These are phyloP conservation scores for Agonopterix heracliana DNA, from an alignment of 2,888 invertebrate species.

Conservation along the genomic window DNA sequence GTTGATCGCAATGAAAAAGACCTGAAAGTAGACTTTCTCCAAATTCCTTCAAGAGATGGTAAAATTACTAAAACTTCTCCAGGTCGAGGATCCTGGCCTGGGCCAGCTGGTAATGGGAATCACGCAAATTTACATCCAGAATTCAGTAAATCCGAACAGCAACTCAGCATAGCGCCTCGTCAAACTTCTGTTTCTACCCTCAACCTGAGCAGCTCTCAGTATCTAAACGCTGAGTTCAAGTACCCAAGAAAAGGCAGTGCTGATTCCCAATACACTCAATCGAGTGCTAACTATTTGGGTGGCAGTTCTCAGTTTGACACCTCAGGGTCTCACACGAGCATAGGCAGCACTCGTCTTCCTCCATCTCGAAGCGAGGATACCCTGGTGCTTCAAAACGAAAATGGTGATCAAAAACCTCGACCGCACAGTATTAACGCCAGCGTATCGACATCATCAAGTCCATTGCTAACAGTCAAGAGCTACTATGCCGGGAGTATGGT, in stretches of 20 bases:
- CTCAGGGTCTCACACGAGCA: slow-evolving; percentile 55
- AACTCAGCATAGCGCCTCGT: slow-evolving; percentile 73
- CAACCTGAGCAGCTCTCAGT: slow-evolving; percentile 74
- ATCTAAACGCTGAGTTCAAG: slow-evolving; percentile 65
- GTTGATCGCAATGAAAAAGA: slow-evolving; percentile 68
- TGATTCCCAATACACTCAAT: slow-evolving; percentile 76
- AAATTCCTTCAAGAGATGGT: slow-evolving; percentile 82
- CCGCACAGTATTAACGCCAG: slow-evolving; percentile 77
- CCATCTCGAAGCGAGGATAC: slow-evolving; percentile 90
- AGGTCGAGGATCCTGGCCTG: slow-evolving; percentile 91
- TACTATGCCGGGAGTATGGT: slow-evolving; percentile 79
- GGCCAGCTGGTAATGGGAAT: slow-evolving; percentile 79
- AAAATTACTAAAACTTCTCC: slow-evolving; percentile 86
- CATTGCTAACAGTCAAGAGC: slow-evolving; percentile 78
- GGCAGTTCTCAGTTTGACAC: slow-evolving; percentile 66
- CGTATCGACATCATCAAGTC: slow-evolving; percentile 82
- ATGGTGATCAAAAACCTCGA: slow-evolving; percentile 64
- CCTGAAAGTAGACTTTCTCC: slow-evolving; percentile 71
- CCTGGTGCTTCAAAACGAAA: slow-evolving; percentile 68
- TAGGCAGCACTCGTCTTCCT: slow-evolving; percentile 74
- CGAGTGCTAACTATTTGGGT: slow-evolving; percentile 60
- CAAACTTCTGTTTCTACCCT: slow-evolving; percentile 69
- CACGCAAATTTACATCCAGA: slow-evolving; percentile 78
- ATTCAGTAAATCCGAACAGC: slow-evolving; percentile 90
- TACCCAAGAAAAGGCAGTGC: slow-evolving; percentile 75